phyloP scores from a whole-genome alignment of 2,888 invertebrate species.

The Sarcophaga carnaria region DNA sequence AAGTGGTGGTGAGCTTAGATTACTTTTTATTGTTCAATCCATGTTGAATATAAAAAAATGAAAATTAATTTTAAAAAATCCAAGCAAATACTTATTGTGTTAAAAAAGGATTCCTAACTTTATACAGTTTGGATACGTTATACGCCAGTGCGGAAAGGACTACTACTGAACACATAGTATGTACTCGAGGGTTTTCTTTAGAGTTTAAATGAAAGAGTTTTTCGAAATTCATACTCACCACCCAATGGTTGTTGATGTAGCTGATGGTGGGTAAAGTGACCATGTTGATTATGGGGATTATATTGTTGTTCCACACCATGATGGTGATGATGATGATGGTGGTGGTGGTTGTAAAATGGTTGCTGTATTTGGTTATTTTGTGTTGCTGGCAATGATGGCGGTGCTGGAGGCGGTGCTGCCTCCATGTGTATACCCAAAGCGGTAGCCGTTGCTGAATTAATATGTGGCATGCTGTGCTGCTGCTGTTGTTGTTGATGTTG shows the following conservation, averaged over 20 bases:
- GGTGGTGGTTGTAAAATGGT: conserved; percentile 82
- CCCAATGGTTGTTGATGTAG: conserved; percentile 59
- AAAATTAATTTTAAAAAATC: no score
- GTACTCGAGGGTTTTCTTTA: not conserved
- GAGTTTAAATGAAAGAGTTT: not conserved
- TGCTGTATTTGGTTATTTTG: conserved; percentile 83
- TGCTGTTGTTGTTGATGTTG: conserved; percentile 59
- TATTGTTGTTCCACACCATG: conserved; percentile 55
- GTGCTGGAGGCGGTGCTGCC: conserved; percentile 83
- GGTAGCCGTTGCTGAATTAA: conserved; percentile 71
- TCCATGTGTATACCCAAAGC: conserved; percentile 79
- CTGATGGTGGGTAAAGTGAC: conserved; percentile 54
- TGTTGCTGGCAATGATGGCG: conserved; percentile 81
- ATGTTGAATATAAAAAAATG: no score
- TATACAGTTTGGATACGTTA: no score
- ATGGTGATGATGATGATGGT: conserved; percentile 74
- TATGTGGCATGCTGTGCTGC: conserved; percentile 63
- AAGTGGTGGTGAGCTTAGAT: no score
- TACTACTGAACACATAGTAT: no score
- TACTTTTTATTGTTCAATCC: no score
- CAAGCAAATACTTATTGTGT: no score
- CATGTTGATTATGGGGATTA: conserved; percentile 62
- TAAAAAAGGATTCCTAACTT: no score
- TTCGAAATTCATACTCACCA: conserved; percentile 36
- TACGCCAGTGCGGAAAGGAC: no score